phyloP scores from a whole-genome alignment of 2,888 invertebrate genomes.

The Geophilus truncorum region DNA sequence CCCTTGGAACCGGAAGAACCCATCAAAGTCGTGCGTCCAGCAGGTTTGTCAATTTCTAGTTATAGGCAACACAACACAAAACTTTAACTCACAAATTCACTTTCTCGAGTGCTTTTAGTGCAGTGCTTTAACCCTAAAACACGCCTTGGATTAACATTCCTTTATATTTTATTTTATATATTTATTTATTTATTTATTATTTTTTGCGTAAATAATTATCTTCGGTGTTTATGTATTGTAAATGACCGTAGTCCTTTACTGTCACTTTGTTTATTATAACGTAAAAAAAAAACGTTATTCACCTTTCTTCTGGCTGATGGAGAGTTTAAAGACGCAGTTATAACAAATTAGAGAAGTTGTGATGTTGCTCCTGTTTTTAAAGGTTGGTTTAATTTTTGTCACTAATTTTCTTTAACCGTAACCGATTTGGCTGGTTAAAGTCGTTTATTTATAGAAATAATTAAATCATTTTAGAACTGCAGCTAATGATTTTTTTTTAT shows the following conservation, averaged over 20 bases:
- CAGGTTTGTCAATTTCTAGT: no score
- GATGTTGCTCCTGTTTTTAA: background rate
- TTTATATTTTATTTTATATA: background rate
- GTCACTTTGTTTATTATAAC: background rate
- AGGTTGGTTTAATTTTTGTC: background rate
- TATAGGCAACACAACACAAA: no score
- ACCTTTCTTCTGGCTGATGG: background rate
- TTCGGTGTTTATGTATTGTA: conserved; percentile 30
- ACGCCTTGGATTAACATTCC: no score
- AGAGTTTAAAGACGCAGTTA: background rate
- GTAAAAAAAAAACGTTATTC: background rate
- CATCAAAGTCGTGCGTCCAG: conserved; percentile 73
- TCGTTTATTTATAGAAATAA: background rate
- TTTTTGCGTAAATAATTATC: background rate
- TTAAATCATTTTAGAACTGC: background rate
- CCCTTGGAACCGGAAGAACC: conserved; percentile 87
- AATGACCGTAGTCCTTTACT: background rate
- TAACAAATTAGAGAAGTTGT: background rate
- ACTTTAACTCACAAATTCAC: no score
- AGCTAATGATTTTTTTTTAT: background rate
- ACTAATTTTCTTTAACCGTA: background rate
- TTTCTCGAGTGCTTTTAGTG: no score
- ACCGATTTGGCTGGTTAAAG: background rate
- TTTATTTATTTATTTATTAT: conserved; percentile 31
- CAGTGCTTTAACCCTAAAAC: no score